A percentile compares a stretch with the other conserved stretches of the same genome.
phyloP scores from a whole-genome alignment of 2,113 vertebrate species.

The Ramphastos sulfuratus region DNA sequence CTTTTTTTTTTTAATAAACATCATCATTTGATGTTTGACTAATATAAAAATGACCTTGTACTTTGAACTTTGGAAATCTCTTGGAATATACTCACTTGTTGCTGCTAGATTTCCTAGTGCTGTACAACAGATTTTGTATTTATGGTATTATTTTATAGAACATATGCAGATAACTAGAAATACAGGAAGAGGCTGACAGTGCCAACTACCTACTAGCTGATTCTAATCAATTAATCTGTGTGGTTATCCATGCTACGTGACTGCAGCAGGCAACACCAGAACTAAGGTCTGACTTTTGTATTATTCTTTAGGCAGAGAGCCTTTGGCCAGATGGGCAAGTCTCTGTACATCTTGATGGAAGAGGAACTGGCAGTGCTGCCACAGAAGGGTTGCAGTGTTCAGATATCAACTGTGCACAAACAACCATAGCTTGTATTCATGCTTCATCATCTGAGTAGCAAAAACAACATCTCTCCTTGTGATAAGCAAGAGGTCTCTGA shows the following conservation, averaged over 20 bases:
- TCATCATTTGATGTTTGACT: neutral
- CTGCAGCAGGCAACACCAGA: neutral
- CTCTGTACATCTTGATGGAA: neutral
- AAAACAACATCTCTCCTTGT: neutral
- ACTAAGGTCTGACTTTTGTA: neutral
- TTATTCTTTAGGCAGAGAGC: neutral
- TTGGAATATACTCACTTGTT: neutral
- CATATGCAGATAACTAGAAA: neutral
- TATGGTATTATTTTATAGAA: neutral
- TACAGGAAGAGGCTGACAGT: neutral
- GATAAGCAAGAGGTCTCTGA: neutral
- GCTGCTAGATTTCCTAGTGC: neutral
- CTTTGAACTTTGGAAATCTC: neutral
- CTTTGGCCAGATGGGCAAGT: slow-evolving; percentile 4
- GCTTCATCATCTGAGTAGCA: neutral
- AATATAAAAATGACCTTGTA: neutral
- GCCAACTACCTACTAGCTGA: neutral
- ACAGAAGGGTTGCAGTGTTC: neutral
- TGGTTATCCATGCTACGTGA: neutral
- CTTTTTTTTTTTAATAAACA: neutral
- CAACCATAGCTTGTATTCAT: neutral
- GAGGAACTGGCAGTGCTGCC: slow-evolving; percentile 6
- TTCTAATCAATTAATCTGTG: neutral
- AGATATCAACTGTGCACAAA: neutral
- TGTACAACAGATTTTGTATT: neutral